Percentiles rank a stretch among this genome's conserved stretches.
These are phyloP conservation scores for Brachypodius melanocephalos DNA, from an alignment of 2,113 vertebrate genomes.

Conservation along the genomic window DNA sequence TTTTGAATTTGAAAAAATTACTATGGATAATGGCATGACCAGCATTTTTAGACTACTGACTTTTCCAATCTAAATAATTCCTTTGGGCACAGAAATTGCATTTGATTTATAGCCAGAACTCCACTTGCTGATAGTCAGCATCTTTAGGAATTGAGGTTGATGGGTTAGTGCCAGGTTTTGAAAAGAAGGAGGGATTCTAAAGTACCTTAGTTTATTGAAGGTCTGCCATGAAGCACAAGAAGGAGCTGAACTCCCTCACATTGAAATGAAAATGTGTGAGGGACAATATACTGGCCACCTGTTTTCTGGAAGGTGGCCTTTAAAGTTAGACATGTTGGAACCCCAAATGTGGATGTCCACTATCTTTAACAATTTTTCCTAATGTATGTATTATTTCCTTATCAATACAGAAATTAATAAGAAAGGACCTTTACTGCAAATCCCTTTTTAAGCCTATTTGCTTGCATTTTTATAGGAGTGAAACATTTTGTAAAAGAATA, in stretches of 20 bases:
- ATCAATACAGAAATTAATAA: not conserved
- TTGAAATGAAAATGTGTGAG: not conserved
- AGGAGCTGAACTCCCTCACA: not conserved
- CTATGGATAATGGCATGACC: fast-evolving
- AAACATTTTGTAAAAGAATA: not conserved
- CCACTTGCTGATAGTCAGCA: not conserved
- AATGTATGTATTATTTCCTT: not conserved
- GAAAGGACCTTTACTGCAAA: not conserved
- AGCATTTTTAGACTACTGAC: not conserved
- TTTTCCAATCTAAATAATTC: not conserved
- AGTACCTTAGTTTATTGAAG: not conserved
- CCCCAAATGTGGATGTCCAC: not conserved
- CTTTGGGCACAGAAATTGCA: not conserved
- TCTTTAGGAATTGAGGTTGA: not conserved
- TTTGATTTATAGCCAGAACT: not conserved
- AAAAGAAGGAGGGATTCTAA: not conserved
- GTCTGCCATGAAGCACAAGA: not conserved
- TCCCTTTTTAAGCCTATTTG: not conserved
- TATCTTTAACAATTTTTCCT: not conserved
- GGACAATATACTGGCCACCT: not conserved
- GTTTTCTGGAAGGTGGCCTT: not conserved
- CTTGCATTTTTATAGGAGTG: not conserved
- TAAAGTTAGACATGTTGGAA: not conserved
- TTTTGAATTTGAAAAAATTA: not conserved
- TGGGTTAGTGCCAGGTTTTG: not conserved